phyloP scores from a whole-genome alignment of 1,140 invertebrate species.

The Drosophila teissieri region DNA sequence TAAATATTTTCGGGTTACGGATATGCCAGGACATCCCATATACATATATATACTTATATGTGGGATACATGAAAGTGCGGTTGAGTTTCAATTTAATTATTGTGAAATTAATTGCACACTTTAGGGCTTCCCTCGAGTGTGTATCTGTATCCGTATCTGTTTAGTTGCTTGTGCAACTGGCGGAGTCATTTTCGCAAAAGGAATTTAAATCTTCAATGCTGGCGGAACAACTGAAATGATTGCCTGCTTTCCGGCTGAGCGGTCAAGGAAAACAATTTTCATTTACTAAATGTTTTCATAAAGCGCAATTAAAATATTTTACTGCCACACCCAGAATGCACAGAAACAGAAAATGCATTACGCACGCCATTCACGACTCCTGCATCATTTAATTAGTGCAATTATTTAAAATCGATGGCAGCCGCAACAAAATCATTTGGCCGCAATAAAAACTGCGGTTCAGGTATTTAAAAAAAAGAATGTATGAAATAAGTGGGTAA shows the following conservation, averaged over 20 bases:
- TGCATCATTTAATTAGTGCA: slow-evolving; percentile 71
- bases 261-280: slow-evolving; percentile 48
- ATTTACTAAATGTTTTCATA: slow-evolving; percentile 46
- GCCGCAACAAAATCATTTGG: slow-evolving; percentile 20
- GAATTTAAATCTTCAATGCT: slow-evolving; percentile 30
- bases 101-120: slow-evolving; percentile 69
- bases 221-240: slow-evolving; percentile 17
- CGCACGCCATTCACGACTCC: slow-evolving; percentile 42
- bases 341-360: slow-evolving; percentile 27
- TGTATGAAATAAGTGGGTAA: slow-evolving; percentile 2
- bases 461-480: slow-evolving; percentile 3
- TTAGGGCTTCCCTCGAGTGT: slow-evolving; percentile 23
- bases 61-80: slow-evolving; percentile 10
- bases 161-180: slow-evolving; percentile 15
- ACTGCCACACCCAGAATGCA: not conserved
- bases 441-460: slow-evolving; percentile 22
- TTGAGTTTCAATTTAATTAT: slow-evolving; percentile 71
- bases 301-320: slow-evolving; percentile 36
- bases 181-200: slow-evolving; percentile 14
- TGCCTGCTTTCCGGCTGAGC: slow-evolving; percentile 36
- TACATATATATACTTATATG: not conserved
- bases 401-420: slow-evolving; percentile 54
- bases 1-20: slow-evolving; percentile 40
- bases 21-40: not conserved
- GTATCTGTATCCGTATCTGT: slow-evolving; percentile 2